Percentiles rank a stretch among this genome's conserved stretches.
phyloP scores from a whole-genome alignment of 53 echinoderm and acorn worm species.

The Crossaster papposus region DNA sequence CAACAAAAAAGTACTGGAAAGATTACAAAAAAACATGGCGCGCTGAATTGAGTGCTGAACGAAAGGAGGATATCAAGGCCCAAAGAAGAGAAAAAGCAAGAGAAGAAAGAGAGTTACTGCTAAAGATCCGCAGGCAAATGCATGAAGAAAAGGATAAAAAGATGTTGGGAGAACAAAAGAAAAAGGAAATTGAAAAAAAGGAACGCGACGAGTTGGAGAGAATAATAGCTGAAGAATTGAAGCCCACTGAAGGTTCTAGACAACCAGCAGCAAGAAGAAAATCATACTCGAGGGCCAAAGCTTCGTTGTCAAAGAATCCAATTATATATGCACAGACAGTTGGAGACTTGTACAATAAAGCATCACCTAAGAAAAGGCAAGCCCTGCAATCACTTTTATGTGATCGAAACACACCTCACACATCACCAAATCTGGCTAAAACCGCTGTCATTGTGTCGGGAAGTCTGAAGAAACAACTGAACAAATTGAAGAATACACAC shows the following conservation, averaged over 20 bases:
- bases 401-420: slow-evolving; percentile 4
- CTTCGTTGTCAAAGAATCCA: neutral
- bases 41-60: slow-evolving; percentile 4
- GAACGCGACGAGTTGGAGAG: slow-evolving; percentile 21
- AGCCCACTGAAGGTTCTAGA: neutral
- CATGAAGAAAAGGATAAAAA: neutral
- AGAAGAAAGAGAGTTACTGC: neutral
- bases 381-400: neutral
- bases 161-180: neutral
- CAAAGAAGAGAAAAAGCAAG: slow-evolving; percentile 11
- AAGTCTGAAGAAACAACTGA: slow-evolving; percentile 14
- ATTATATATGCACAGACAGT: neutral
- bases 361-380: slow-evolving; percentile 4
- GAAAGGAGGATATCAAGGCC: slow-evolving; percentile 28
- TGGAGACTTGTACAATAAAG: neutral
- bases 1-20: slow-evolving; percentile 9
- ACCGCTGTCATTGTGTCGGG: neutral
- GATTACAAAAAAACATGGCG: slow-evolving; percentile 9
- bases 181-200: neutral
- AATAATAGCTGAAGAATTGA: slow-evolving; percentile 17
- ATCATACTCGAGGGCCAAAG: neutral
- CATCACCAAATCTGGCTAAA: neutral
- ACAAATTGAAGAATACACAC: neutral
- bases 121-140: neutral
- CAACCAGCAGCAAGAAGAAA: neutral